Base-by-base conservation (phyloP, 2,797 vertebrate genomes). In the Tauraco hartlaubi region DNA sequence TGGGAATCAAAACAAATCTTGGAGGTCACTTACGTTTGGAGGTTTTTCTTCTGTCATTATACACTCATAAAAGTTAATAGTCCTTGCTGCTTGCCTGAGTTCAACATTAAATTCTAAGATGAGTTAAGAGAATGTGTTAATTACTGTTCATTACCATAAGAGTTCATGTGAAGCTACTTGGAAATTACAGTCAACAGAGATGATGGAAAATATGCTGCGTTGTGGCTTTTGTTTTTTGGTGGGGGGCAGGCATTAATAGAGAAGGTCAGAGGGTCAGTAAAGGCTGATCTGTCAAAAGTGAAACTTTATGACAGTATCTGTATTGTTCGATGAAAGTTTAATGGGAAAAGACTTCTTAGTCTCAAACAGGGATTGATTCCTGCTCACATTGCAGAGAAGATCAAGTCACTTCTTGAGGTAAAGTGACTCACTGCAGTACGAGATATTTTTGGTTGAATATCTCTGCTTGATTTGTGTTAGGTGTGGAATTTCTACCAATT, bases 51-150 rank as follows among this genome's bases (percentile, higher is more conserved):
- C 91, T 95, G 62, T 92, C 96, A 95, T 98, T 97, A 97, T 31
- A 71, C 33, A 95, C 56, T 89, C 91, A 95, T 97, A 97, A 97
- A 97, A 97, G 85, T 95, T 98, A 98, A 97, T 80, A 86, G 76
- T 33, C 88, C 92, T 95, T 97, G 85, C 87, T 95, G 49, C 61
- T 89, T 92, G 76, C 76, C 43, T 11, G 62, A 93, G 79, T 96
- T 95, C 82, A 96, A 96, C 44, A 97, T 92, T 92, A 96, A 96
- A 93, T 81, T 92, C 92, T 75, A 96, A 96, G 94, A 91, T 44
- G 39, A 90, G 88, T 96, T 94, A 94, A 94, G 94, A 97, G 85
- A 95, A 88, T 64, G 63, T 91, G 84, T 97, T 98, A 97, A 97
- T 97, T 98, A 96, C 37, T 85, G 61, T 81, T 92, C 84, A 91